Base-by-base conservation (phyloP, 2,113 vertebrate genomes). In the Cavia porcellus region DNA sequence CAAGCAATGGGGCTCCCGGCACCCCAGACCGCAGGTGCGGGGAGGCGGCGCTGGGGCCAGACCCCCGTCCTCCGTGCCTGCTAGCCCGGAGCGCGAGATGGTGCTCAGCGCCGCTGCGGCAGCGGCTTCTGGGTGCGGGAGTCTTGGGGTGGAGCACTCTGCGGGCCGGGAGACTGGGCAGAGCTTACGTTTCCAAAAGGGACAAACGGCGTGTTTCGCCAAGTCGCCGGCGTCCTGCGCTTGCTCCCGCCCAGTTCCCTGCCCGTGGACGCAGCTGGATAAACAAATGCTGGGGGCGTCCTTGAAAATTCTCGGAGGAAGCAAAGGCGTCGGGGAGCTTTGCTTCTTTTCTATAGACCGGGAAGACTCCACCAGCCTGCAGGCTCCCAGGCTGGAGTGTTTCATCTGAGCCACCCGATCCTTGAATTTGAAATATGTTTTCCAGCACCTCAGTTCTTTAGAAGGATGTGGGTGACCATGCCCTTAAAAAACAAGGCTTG, bases 91-190 rank as follows among this genome's bases (percentile, higher is more conserved):
- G 75, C 7, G 70, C n/a, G n/a, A 72, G 70, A 38, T 9, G 96
- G 97, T 97, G 92, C 97, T 93, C 97, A 0, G 96, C 10, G 50
- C 81, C 74, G 57, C 92, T 92, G 95, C 96, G 7, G 94, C 89
- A 7, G 87, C 38, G 13, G 64, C 92, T 94, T 66, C 74, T 52
- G 25, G 84, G n/a, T 92, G 97, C 72, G 7, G 89, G 55, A 95
- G 92, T 95, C 97, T 89, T 55, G 96, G 86, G 96, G 95, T 61
- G 98, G 6, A 79, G 95, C 86, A n/a, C 75, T 12, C 70, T 32
- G 47, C 1, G 70, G 94, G 92, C 75, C 80, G 47, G 86, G 70
- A 38, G 72, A 66, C 94, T 1, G 91, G 35, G 94, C 42, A 35
- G 72, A 52, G 32, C 38, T 66, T 42, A 66, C 92, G 0, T n/a